Conservation (phyloP, 2,888 invertebrate genomes). For the Drosophila subsilvestris region DNA sequence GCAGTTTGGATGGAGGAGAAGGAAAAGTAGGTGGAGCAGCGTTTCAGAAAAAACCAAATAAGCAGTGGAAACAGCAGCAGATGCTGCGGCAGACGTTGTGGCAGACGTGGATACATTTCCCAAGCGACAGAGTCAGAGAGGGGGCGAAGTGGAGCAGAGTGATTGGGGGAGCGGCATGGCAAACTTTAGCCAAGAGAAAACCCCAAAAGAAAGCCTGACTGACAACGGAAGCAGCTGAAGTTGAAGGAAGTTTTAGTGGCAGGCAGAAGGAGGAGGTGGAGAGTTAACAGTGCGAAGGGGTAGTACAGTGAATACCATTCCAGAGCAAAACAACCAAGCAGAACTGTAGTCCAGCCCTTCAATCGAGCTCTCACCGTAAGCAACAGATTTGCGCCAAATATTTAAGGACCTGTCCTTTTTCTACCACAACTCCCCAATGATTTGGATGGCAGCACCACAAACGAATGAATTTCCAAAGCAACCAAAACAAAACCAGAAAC, state of each 20-base stretch:
- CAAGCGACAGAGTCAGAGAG: slow-evolving; percentile 30
- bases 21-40: neutral
- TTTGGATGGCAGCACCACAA: slow-evolving; percentile 10
- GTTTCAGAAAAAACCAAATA: neutral
- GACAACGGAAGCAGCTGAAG: slow-evolving; percentile 12
- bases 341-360: neutral
- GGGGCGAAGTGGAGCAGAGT: slow-evolving; percentile 15
- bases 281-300: no score
- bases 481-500: slow-evolving; percentile 39
- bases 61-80: slow-evolving; percentile 28
- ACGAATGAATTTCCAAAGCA: slow-evolving; percentile 45
- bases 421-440: slow-evolving; percentile 3
- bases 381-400: slow-evolving; percentile 18
- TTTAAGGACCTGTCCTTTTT: neutral
- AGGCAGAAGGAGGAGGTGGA: neutral
- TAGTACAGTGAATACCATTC: no score
- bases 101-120: slow-evolving; percentile 76
- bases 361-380: neutral
- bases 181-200: slow-evolving; percentile 28
- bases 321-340: no score
- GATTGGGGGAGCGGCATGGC: slow-evolving; percentile 25
- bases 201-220: slow-evolving; percentile 46
- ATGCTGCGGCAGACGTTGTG: slow-evolving; percentile 67
- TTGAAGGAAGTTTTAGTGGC: neutral
- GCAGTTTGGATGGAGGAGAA: neutral